Conservation (phyloP, 92 coral and sea anemone genomes). For the Isaurus tuberculatus region DNA sequence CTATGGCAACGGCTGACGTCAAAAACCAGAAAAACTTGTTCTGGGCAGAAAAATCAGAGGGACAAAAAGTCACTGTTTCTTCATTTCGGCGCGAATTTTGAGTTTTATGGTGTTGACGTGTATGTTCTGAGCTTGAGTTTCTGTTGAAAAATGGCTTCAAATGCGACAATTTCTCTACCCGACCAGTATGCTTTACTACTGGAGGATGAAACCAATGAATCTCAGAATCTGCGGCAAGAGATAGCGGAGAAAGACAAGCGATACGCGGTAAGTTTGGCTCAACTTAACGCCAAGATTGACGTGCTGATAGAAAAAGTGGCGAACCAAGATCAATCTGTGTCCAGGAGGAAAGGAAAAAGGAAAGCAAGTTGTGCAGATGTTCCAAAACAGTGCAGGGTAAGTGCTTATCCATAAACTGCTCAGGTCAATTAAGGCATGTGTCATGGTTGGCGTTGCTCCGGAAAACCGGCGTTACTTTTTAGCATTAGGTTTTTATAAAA, state of each 20-base stretch:
- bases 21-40: slow-evolving; percentile 28
- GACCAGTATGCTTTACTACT: slow-evolving; percentile 15
- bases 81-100: slow-evolving; percentile 11
- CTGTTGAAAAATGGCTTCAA: slow-evolving; percentile 18
- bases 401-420: not conserved
- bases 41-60: not conserved
- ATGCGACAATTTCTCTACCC: not conserved
- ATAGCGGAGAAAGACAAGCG: not conserved
- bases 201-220: not conserved
- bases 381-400: slow-evolving; percentile 23
- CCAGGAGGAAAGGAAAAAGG: slow-evolving; percentile 18
- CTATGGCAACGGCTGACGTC: slow-evolving; percentile 8
- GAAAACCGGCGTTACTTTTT: too few relatives aligned
- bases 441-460: too few relatives aligned
- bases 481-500: too few relatives aligned
- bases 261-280: not conserved
- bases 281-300: slow-evolving; percentile 24
- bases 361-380: not conserved
- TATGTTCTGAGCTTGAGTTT: not conserved
- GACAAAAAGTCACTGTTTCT: not conserved
- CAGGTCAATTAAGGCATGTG: too few relatives aligned
- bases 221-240: not conserved
- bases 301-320: not conserved
- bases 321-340: not conserved
- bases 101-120: not conserved